Conservation (phyloP, 2,888 invertebrate genomes). For the Drosophila imparisetae region DNA sequence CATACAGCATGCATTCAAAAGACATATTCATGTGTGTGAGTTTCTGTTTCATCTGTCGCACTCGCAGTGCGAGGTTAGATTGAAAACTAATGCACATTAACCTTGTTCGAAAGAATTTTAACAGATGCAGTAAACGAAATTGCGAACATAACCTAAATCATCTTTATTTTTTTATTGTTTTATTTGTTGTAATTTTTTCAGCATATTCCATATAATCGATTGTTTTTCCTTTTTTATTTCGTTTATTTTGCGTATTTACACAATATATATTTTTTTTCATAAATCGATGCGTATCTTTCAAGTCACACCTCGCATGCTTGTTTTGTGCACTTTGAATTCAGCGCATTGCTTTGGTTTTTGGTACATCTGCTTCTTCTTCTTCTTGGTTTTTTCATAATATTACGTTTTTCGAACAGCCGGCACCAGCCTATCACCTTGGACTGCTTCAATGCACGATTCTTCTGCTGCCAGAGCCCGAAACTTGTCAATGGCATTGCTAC, state of each 20-base stretch:
- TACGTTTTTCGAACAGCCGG: constrained; percentile 56
- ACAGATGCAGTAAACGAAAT: background rate
- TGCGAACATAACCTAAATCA: no score
- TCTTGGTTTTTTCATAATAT: constrained; percentile 27
- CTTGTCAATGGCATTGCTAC: constrained; percentile 63
- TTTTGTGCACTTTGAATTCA: constrained; percentile 42
- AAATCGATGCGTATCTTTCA: background rate
- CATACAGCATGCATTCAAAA: constrained; percentile 20
- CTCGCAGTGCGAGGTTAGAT: constrained; percentile 31
- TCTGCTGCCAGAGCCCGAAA: constrained; percentile 30
- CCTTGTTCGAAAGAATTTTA: background rate
- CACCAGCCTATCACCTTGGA: constrained; percentile 57
- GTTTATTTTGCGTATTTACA: background rate
- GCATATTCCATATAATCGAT: background rate
- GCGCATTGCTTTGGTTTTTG: constrained; percentile 40
- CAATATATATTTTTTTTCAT: background rate
- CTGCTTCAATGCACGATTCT: constrained; percentile 39
- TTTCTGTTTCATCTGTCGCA: constrained; percentile 44
- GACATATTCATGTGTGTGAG: constrained; percentile 25
- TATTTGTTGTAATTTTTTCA: background rate
- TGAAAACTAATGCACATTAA: constrained; percentile 5
- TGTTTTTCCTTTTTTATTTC: background rate
- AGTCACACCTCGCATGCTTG: constrained; percentile 42
- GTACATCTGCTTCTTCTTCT: constrained; percentile 23
- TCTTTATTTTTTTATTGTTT: background rate